A percentile compares a stretch with the other conserved stretches of the same genome.
phyloP scores from a whole-genome alignment of 1,140 invertebrate genomes.

The Drosophila yakuba region DNA sequence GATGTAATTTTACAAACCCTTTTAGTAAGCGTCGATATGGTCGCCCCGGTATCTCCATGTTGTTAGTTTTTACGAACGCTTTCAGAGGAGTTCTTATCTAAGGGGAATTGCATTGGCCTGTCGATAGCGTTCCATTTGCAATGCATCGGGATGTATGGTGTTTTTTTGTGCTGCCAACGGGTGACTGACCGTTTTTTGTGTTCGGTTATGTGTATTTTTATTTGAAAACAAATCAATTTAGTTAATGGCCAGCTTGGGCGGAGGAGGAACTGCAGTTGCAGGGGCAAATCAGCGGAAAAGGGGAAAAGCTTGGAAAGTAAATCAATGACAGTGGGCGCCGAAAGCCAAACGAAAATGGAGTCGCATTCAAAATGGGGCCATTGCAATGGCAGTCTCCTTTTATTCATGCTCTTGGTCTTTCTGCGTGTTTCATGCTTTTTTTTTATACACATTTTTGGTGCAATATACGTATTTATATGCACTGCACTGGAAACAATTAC shows the following conservation, averaged over 20 bases:
- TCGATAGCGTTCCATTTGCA: constrained; percentile 19
- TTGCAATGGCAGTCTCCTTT: constrained; percentile 33
- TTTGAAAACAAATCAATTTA: constrained; percentile 62
- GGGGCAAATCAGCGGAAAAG: background rate
- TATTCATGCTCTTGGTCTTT: background rate
- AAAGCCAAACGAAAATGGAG: constrained; percentile 48
- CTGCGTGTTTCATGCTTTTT: background rate
- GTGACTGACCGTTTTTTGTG: constrained; percentile 20
- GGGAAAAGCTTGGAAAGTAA: constrained; percentile 37
- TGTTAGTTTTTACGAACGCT: constrained; percentile 8
- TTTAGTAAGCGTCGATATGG: background rate
- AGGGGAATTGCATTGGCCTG: constrained; percentile 3
- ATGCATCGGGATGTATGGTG: constrained; percentile 9
- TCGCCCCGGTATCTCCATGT: constrained; percentile 2
- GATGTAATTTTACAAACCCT: background rate
- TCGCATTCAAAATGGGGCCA: constrained; percentile 27
- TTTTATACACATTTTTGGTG: constrained; percentile 21
- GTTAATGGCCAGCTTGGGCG: constrained; percentile 42
- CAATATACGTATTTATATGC: constrained; percentile 33
- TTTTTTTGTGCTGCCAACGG: constrained; percentile 9
- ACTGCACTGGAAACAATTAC: background rate
- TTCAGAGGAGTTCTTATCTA: constrained; percentile 18
- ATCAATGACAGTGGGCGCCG: constrained; percentile 44
- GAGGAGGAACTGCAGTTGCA: constrained; percentile 31
- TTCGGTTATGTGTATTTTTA: constrained; percentile 27